Evolutionary conservation across 2,113 vertebrate species (phyloP).

Genomic region (Ophiodon elongatus): DNA sequence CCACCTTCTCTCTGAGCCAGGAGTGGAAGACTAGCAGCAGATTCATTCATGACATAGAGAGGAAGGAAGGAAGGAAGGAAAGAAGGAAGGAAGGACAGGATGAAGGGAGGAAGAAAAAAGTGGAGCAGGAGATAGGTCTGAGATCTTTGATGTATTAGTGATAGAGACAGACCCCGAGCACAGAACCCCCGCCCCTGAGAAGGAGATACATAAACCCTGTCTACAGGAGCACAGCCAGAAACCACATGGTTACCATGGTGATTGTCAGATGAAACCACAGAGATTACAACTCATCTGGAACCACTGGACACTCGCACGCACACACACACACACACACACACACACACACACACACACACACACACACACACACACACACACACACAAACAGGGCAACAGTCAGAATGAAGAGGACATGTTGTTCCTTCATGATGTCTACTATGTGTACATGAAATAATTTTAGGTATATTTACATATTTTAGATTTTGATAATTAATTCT

Average conservation of each 20-base stretch:
- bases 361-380: background rate
- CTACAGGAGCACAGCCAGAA: constrained; percentile 41
- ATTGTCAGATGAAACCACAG: constrained; percentile 69
- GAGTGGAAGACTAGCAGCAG: constrained; percentile 88
- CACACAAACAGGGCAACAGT: background rate
- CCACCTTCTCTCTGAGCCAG: constrained; percentile 92
- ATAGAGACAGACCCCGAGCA: constrained; percentile 47
- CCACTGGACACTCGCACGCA: constrained; percentile 1
- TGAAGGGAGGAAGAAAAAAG: constrained; percentile 15
- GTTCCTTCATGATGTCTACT: background rate
- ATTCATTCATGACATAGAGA: constrained; percentile 18
- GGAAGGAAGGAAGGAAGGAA: constrained; percentile 14
- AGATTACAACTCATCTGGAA: constrained; percentile 64
- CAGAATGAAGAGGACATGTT: background rate
- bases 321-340: constrained; percentile 2
- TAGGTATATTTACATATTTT: background rate
- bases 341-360: background rate
- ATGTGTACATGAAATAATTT: background rate
- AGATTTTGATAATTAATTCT: background rate
- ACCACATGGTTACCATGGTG: constrained; percentile 75
- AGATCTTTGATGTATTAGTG: constrained; percentile 51
- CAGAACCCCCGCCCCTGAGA: constrained; percentile 49
- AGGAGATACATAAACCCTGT: constrained; percentile 34
- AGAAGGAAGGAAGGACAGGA: background rate
- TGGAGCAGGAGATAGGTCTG: constrained; percentile 50